A percentile compares a stretch with the other conserved stretches of the same genome.
phyloP scores from a whole-genome alignment of 2,888 invertebrate species.

The Ophion costatus region DNA sequence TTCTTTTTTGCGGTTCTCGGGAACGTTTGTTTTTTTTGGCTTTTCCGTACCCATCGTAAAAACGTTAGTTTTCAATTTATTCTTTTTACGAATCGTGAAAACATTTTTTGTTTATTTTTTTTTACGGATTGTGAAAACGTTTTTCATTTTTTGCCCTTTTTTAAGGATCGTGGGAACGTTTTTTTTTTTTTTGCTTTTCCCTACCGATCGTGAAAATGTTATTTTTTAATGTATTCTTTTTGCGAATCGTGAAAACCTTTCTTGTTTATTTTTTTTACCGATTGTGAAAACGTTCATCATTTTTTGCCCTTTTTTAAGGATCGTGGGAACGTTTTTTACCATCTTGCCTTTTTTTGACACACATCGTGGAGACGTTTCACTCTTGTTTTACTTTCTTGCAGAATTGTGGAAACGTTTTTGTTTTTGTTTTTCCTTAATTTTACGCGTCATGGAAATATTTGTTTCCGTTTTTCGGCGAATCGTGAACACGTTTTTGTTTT shows the following conservation, averaged over 20 bases:
- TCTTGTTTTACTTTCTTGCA: background rate
- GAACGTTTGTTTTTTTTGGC: background rate
- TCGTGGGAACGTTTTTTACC: no score
- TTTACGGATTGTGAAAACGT: background rate
- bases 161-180: no score
- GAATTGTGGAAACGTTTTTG: background rate
- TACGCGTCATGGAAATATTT: background rate
- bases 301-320: no score
- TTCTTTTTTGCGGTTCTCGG: background rate
- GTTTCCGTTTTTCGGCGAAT: constrained; percentile 28
- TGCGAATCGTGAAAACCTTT: background rate
- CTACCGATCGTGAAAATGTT: no score
- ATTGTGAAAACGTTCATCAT: background rate
- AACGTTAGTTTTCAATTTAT: no score
- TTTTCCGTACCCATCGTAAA: background rate
- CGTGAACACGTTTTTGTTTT: constrained; percentile 4
- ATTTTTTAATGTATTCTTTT: background rate
- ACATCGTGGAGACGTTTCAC: no score
- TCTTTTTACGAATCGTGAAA: background rate
- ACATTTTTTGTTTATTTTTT: background rate
- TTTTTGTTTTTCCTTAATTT: background rate
- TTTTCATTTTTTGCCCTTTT: no score
- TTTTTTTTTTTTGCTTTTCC: background rate
- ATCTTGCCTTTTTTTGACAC: no score
- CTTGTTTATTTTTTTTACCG: background rate